phyloP scores from a whole-genome alignment of 2,797 vertebrate species.

The Chaenodraco wilsoni region DNA sequence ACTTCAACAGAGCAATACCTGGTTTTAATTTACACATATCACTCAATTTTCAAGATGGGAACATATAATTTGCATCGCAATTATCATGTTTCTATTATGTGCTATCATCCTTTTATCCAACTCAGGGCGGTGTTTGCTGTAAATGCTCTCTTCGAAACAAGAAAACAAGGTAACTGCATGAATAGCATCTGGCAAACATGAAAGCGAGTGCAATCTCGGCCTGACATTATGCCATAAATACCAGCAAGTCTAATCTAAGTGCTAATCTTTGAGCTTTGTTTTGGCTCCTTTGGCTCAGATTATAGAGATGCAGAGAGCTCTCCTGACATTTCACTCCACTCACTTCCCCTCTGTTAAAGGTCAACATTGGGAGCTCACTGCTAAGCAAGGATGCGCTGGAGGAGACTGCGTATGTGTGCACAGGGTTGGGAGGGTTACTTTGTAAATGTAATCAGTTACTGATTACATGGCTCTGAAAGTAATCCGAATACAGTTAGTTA shows the following conservation, averaged over 20 bases:
- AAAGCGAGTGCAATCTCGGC: constrained; percentile 25
- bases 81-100: constrained; percentile 24
- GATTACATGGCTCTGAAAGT: no score
- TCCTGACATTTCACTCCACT: constrained; percentile 42
- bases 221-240: constrained; percentile 40
- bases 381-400: neutral
- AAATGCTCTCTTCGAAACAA: constrained; percentile 30
- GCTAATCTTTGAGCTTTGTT: constrained; percentile 41
- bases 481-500: no score
- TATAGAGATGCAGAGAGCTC: constrained; percentile 13
- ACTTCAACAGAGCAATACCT: constrained; percentile 2
- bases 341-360: constrained; percentile 48
- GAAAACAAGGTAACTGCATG: constrained; percentile 28
- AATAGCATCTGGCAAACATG: constrained; percentile 10
- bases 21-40: constrained; percentile 1
- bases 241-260: neutral
- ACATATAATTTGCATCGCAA: constrained; percentile 1
- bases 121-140: constrained; percentile 30
- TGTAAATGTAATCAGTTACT: no score
- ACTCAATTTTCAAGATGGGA: constrained; percentile 5
- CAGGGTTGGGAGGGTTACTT: no score
- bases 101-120: constrained; percentile 22
- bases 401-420: neutral
- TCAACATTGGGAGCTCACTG: constrained; percentile 38
- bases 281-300: constrained; percentile 44